Evolutionary conservation across 2,888 invertebrate genomes (phyloP), one percentile per base, ranked within the genome.

Genomic region (Ectemnius cavifrons): DNA sequence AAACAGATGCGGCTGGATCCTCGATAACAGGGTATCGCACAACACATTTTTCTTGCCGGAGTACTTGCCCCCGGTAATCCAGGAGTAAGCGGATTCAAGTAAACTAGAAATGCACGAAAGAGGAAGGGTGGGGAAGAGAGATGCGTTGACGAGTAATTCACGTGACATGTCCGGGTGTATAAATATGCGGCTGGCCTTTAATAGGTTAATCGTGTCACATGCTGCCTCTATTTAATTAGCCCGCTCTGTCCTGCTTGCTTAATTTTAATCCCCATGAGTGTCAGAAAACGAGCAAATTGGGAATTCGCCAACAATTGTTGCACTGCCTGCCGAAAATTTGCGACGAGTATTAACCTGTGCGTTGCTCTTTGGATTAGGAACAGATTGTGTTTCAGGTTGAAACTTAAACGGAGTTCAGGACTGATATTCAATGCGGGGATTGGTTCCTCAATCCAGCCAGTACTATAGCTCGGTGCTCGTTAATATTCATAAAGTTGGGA

Each of bases 401-500:
- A 37, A 37, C 37, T 16, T 16, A 23, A 23, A 23, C 14, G 16
- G 52, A 14, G 11, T 52, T 14, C 5, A 14, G 14, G 14, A 14
- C 52, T 13, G 52, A 52, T 52, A 52, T 16, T 52, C 13, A 16
- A 52, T n/a, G 52, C 52, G 52, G 2, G 0, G 16, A 14, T 0
- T n/a, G 47, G n/a, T 47, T 11, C n/a, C 52, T 52, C 14, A 1
- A 23, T 16, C 14, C 16, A 2, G 5, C 52, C n/a, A 14, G 13
- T 14, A 52, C 8, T 49, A 60, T 37, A 28, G 57, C 68, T 37
- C 11, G 8, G 60, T 62, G 72, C 72, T 79, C 77, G 75, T 77
- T 75, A 77, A 80, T 79, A 79, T 80, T 80, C 79, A 78, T 79
- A 79, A 80, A 80, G 79, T 70, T 59, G 16, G 28, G 62, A 56